Evolutionary conservation across 2,888 invertebrate species (phyloP).

Genomic region (Noctua pronuba): DNA sequence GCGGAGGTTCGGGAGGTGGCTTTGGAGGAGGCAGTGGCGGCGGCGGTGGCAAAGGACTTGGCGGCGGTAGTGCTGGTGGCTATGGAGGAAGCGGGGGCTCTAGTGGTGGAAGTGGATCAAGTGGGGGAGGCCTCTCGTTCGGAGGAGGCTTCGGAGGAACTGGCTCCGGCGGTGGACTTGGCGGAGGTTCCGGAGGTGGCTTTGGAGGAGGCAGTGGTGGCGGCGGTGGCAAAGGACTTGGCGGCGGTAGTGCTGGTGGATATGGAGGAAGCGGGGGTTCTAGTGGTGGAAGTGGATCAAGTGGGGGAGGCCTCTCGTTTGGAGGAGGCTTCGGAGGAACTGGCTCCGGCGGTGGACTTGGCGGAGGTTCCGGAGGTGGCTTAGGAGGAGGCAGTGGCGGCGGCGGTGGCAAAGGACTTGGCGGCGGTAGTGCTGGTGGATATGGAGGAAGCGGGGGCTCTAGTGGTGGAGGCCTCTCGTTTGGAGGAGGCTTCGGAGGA

Average conservation of each 20-base stretch:
- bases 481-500: constrained; percentile 50
- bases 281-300: constrained; percentile 37
- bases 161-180: constrained; percentile 46
- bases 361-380: constrained; percentile 47
- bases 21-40: constrained; percentile 68
- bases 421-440: constrained; percentile 57
- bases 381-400: constrained; percentile 59
- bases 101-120: constrained; percentile 32
- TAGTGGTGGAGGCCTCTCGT: constrained; percentile 34
- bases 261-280: constrained; percentile 38
- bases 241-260: background rate
- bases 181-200: constrained; percentile 47
- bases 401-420: constrained; percentile 69
- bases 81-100: constrained; percentile 52
- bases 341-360: constrained; percentile 48
- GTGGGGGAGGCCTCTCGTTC: constrained; percentile 39
- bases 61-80: constrained; percentile 57
- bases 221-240: constrained; percentile 48
- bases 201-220: constrained; percentile 60
- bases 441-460: constrained; percentile 52
- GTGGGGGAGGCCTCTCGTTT: constrained; percentile 40
- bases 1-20: constrained; percentile 55
- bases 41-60: constrained; percentile 73
- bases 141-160: constrained; percentile 48
- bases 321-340: constrained; percentile 48